phyloP scores from a whole-genome alignment of 2,888 invertebrate species.

The Asteroscopus sphinx region DNA sequence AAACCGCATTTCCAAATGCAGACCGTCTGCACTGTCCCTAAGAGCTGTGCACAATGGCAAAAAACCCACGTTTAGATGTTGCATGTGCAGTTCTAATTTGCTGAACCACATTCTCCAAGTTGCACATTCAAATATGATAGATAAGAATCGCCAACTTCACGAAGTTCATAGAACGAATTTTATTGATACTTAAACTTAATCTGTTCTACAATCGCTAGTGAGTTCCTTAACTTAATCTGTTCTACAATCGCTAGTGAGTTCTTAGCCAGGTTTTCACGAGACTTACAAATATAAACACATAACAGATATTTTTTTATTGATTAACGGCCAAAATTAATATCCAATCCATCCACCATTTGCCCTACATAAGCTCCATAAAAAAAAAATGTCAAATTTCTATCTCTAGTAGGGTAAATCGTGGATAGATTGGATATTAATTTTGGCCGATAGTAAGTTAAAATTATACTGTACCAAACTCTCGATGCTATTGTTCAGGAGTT shows the following conservation, averaged over 20 bases:
- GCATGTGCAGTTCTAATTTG: constrained; percentile 37
- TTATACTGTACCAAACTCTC: neutral
- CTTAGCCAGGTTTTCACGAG: too few relatives aligned
- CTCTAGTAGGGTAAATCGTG: too few relatives aligned
- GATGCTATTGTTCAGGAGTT: constrained; percentile 14
- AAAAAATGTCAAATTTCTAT: too few relatives aligned
- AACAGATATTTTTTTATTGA: too few relatives aligned
- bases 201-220: constrained; percentile 19
- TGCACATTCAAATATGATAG: constrained; percentile 38
- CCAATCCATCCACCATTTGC: too few relatives aligned
- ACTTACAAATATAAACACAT: too few relatives aligned
- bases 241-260: constrained; percentile 8
- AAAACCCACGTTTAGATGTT: constrained; percentile 11
- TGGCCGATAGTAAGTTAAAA: too few relatives aligned
- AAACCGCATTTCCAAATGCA: too few relatives aligned
- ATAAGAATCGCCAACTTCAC: constrained; percentile 19
- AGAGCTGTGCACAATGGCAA: constrained; percentile 1
- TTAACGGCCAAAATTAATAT: too few relatives aligned
- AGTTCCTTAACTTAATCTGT: constrained; percentile 16
- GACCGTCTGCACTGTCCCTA: too few relatives aligned
- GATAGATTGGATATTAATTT: too few relatives aligned
- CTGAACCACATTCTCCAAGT: constrained; percentile 20
- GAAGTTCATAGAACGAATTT: constrained; percentile 10
- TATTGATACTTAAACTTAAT: constrained; percentile 16
- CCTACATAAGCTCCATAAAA: too few relatives aligned